These are phyloP conservation scores for Anoncus sp. DNA, from an alignment of 2,888 invertebrate species.

Conservation along the genomic window DNA sequence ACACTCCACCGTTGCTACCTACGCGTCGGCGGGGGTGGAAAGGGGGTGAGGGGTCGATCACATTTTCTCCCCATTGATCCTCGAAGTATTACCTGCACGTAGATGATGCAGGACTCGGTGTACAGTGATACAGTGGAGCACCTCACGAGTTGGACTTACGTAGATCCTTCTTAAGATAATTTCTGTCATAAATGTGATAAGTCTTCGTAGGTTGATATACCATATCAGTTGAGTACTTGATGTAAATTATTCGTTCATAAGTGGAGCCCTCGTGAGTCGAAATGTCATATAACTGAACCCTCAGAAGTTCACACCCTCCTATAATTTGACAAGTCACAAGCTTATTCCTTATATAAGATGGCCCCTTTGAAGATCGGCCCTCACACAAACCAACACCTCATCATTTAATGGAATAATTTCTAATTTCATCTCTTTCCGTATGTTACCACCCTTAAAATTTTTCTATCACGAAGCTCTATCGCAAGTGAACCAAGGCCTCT, in stretches of 20 bases:
- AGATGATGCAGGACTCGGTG: slow-evolving; percentile 15
- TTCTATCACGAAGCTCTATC: neutral
- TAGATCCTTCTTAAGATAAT: neutral
- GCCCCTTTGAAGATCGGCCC: neutral
- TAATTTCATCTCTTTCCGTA: too few relatives aligned
- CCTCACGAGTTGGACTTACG: neutral
- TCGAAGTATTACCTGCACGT: slow-evolving; percentile 22
- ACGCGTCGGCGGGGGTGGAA: too few relatives aligned
- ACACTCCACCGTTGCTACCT: slow-evolving; percentile 25
- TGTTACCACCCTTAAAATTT: neutral
- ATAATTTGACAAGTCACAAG: too few relatives aligned
- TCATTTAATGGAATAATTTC: too few relatives aligned
- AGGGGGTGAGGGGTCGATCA: slow-evolving; percentile 23
- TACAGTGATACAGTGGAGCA: neutral
- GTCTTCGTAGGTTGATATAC: neutral
- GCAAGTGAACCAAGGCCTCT: slow-evolving; percentile 11
- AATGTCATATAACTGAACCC: neutral
- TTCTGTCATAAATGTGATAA: neutral
- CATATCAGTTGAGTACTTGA: neutral
- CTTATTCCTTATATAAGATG: too few relatives aligned
- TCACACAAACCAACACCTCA: slow-evolving; percentile 21
- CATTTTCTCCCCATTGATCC: slow-evolving; percentile 30
- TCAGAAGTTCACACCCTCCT: too few relatives aligned
- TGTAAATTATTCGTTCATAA: too few relatives aligned
- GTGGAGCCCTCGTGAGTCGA: neutral